Percentiles rank a stretch among this genome's conserved stretches.
Conservation (phyloP, 2,113 vertebrate species). For the Platichthys flesus region DNA sequence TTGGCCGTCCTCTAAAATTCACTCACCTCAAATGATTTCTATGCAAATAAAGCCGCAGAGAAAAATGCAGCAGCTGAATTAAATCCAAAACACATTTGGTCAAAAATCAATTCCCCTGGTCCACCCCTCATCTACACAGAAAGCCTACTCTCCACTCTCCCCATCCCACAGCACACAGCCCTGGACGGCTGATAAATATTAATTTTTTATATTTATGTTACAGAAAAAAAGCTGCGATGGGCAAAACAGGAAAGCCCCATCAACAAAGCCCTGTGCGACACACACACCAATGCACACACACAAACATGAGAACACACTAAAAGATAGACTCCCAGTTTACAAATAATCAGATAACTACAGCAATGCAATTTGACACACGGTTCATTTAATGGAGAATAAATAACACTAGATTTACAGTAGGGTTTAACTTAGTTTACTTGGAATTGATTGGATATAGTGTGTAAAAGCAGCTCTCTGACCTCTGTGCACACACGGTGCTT, state of each 20-base stretch:
- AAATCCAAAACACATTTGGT: slow-evolving; percentile 88
- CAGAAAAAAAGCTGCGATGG: slow-evolving; percentile 80
- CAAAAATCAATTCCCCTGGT: slow-evolving; percentile 87
- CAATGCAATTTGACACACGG: slow-evolving; percentile 19
- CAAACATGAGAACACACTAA: slow-evolving; percentile 16
- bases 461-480: slow-evolving; percentile 48
- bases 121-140: slow-evolving; percentile 50
- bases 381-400: slow-evolving; percentile 42
- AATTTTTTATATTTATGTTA: slow-evolving; percentile 77
- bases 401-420: slow-evolving; percentile 32
- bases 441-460: slow-evolving; percentile 23
- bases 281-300: slow-evolving; percentile 1
- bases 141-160: slow-evolving; percentile 52
- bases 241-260: slow-evolving; percentile 75
- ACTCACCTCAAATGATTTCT: slow-evolving; percentile 88
- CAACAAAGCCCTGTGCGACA: slow-evolving; percentile 50
- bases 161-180: slow-evolving; percentile 63
- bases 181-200: slow-evolving; percentile 85
- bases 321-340: slow-evolving; percentile 19
- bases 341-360: slow-evolving; percentile 41
- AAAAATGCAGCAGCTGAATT: slow-evolving; percentile 78
- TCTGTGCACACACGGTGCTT: slow-evolving; percentile 22
- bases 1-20: slow-evolving; percentile 81
- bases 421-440: slow-evolving; percentile 30
- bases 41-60: slow-evolving; percentile 82